Percentiles rank a stretch among this genome's conserved stretches.
These are phyloP conservation scores for Zhengitettix transpicula DNA, from an alignment of 2,888 invertebrate species.

Conservation along the genomic window DNA sequence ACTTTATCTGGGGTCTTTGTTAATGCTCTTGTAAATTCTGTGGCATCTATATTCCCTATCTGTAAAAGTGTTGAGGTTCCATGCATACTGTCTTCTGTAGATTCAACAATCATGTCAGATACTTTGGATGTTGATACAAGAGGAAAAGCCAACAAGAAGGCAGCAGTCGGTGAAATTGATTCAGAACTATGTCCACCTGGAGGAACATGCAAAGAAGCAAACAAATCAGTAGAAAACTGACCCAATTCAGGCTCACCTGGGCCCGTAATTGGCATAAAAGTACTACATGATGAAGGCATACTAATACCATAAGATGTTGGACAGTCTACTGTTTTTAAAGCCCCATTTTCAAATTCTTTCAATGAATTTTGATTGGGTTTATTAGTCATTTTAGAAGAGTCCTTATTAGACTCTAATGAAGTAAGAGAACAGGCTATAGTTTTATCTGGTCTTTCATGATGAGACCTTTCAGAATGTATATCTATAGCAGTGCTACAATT, in stretches of 20 bases:
- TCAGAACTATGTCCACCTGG: conserved; percentile 29
- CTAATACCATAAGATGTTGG: neutral
- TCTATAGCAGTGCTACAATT: too few relatives aligned
- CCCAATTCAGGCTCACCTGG: too few relatives aligned
- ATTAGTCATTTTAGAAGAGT: neutral
- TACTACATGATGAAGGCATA: neutral
- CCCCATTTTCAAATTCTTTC: neutral
- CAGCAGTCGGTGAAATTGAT: conserved; percentile 57
- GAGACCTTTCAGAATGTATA: too few relatives aligned
- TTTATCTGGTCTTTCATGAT: too few relatives aligned
- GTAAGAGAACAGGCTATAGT: too few relatives aligned
- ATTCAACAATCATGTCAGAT: conserved; percentile 8
- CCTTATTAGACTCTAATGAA: neutral
- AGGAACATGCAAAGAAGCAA: conserved; percentile 40
- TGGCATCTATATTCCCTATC: conserved; percentile 22
- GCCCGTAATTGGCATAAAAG: too few relatives aligned
- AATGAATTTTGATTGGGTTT: neutral
- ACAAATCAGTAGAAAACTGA: conserved; percentile 40
- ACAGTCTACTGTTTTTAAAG: neutral
- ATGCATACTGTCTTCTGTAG: conserved; percentile 21
- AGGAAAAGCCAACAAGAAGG: conserved; percentile 59
- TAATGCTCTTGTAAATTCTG: neutral
- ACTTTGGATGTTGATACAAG: conserved; percentile 43
- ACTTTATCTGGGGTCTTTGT: neutral
- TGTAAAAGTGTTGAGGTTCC: conserved; percentile 28